Evolutionary conservation across 2,888 invertebrate genomes (phyloP).

Genomic region (Strigamia maritima): DNA sequence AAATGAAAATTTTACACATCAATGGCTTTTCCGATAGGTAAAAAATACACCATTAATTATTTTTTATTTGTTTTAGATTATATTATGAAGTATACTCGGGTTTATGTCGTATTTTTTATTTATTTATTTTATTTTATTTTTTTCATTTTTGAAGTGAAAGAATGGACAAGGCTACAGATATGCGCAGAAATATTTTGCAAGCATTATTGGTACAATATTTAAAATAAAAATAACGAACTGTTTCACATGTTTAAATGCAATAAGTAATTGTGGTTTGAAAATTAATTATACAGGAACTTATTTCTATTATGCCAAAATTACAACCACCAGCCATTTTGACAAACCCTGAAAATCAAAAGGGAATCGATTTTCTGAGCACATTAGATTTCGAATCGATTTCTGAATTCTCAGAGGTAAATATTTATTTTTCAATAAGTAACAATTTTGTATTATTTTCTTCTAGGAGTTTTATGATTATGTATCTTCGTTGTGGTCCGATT

Average conservation of each 20-base stretch:
- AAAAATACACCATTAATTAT: slow-evolving; percentile 42
- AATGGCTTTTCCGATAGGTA: slow-evolving; percentile 72
- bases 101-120: too few species aligned
- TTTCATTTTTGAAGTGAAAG: slow-evolving; percentile 61
- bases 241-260: not conserved
- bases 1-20: slow-evolving; percentile 80
- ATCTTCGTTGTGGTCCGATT: slow-evolving; percentile 66
- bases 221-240: not conserved
- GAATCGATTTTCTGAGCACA: slow-evolving; percentile 43
- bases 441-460: slow-evolving; percentile 47
- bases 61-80: slow-evolving; percentile 45
- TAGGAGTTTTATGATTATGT: slow-evolving; percentile 72
- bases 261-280: too few species aligned
- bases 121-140: not conserved
- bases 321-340: slow-evolving; percentile 45
- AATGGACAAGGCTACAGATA: slow-evolving; percentile 63
- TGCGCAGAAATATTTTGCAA: slow-evolving; percentile 71
- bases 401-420: not conserved
- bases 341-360: slow-evolving; percentile 56
- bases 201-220: slow-evolving; percentile 61
- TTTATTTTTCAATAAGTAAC: too few species aligned
- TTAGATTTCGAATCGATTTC: not conserved
- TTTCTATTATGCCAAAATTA: slow-evolving; percentile 49
- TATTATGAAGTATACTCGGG: too few species aligned
- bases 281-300: slow-evolving; percentile 47